Evolutionary conservation across 2,888 invertebrate genomes (phyloP), one percentile per base, ranked within the genome.

Genomic region (Brassicogethes aeneus): DNA sequence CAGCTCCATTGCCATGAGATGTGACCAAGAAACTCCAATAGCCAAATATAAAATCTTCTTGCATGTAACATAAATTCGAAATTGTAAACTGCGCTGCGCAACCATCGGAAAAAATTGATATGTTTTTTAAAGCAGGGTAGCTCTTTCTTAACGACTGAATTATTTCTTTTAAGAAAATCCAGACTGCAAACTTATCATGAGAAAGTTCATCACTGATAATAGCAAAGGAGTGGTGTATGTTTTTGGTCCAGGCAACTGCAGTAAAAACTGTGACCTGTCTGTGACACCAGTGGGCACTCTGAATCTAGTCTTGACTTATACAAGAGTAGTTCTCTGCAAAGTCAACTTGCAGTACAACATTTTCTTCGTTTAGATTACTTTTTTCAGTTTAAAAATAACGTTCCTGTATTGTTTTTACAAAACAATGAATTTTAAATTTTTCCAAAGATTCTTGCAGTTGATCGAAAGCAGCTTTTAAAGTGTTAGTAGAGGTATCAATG

Each of bases 101-200:
- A 23, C 23, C 23, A 23, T 23, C 23, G 23, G 23, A 23, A 23
- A 23, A 23, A 23, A 23, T 23, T 23, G 23, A 23, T 23, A 23
- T 23, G 10, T 23, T 23, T 23, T 23, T 23, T 23, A 23, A 23
- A 23, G 23, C 23, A 23, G 23, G 5, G 10, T 23, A 23, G 5
- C 23, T 23, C 5, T 23, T 23, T 23, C 23, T 23, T 10, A 23
- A 23, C 23, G 7, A 23, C 23, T 23, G 23, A 23, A 23, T 23
- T 23, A 23, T 23, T 23, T 23, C 23, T 23, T 23, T 23, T 23
- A 23, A 23, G 23, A 23, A 23, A 23, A 23, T 23, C 23, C 23
- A 23, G 23, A 23, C 23, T 23, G 23, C 23, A 23, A 23, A 23
- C 23, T 23, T 23, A 23, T 23, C 23, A 23, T 23, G 23, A 23